phyloP scores from a whole-genome alignment of 2,797 vertebrate genomes.

The Amphiprion clarkii region DNA sequence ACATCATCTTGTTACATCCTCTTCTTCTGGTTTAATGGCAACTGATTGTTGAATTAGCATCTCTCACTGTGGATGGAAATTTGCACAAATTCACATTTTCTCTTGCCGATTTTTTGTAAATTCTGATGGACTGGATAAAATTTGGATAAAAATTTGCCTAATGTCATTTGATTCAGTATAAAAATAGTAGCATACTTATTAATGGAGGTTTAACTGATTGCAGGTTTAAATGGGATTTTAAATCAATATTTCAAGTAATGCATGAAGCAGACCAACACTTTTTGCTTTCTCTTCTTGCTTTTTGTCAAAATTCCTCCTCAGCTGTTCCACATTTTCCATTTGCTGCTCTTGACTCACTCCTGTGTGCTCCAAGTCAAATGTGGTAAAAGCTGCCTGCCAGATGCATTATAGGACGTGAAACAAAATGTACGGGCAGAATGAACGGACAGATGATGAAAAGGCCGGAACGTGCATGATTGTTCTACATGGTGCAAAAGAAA shows the following conservation, averaged over 20 bases:
- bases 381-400: constrained; percentile 36
- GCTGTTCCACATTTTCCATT: constrained; percentile 22
- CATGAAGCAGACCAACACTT: background rate
- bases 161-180: background rate
- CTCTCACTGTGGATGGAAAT: no score
- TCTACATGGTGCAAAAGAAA: background rate
- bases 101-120: no score
- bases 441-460: constrained; percentile 4
- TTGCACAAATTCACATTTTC: no score
- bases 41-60: no score
- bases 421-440: background rate
- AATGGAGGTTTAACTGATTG: no score
- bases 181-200: no score
- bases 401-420: constrained; percentile 25
- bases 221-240: background rate
- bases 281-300: constrained; percentile 4
- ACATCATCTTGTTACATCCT: no score
- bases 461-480: constrained; percentile 2
- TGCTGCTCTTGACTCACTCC: constrained; percentile 8
- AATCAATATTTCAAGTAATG: background rate
- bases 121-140: no score
- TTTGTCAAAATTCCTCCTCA: constrained; percentile 29
- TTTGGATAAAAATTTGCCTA: background rate
- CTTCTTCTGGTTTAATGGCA: no score
- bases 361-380: constrained; percentile 8